A percentile compares a stretch with the other conserved stretches of the same genome.
Conservation (phyloP, 1,140 invertebrate genomes). For the Nixonia krombeini region DNA sequence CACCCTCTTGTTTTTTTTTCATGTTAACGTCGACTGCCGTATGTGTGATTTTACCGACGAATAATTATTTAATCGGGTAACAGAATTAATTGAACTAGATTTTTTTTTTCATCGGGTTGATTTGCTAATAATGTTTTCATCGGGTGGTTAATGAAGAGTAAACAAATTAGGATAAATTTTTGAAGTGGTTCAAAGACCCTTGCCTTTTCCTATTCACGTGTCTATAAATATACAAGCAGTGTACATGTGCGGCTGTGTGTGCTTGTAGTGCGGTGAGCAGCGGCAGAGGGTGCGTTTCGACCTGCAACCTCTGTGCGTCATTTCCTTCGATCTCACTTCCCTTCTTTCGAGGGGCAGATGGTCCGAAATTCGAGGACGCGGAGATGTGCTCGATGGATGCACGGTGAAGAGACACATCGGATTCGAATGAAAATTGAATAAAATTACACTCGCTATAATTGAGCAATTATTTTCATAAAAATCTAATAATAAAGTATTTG, state of each 20-base stretch:
- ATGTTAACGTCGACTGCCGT: too few species aligned
- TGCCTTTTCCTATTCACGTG: neutral
- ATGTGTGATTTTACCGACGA: too few species aligned
- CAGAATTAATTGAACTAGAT: neutral
- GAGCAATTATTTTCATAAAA: neutral
- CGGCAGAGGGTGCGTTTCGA: neutral
- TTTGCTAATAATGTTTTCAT: too few species aligned
- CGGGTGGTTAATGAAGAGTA: too few species aligned
- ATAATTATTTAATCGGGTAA: neutral
- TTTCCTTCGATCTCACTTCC: slow-evolving; percentile 2
- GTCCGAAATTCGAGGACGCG: slow-evolving; percentile 39
- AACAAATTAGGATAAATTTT: neutral
- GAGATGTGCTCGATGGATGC: slow-evolving; percentile 44
- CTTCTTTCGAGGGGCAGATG: slow-evolving; percentile 33
- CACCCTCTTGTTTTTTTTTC: too few species aligned
- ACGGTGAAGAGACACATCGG: slow-evolving; percentile 46
- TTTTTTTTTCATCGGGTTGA: neutral
- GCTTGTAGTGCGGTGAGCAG: neutral
- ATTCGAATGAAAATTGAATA: too few species aligned
- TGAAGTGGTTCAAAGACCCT: neutral
- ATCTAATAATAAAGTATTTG: neutral
- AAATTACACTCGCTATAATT: slow-evolving; percentile 18
- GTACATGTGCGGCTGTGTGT: too few species aligned
- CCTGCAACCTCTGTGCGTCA: slow-evolving; percentile 10
- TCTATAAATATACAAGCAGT: neutral